phyloP scores from a whole-genome alignment of 2,888 invertebrate genomes.

The Morpho achilles region DNA sequence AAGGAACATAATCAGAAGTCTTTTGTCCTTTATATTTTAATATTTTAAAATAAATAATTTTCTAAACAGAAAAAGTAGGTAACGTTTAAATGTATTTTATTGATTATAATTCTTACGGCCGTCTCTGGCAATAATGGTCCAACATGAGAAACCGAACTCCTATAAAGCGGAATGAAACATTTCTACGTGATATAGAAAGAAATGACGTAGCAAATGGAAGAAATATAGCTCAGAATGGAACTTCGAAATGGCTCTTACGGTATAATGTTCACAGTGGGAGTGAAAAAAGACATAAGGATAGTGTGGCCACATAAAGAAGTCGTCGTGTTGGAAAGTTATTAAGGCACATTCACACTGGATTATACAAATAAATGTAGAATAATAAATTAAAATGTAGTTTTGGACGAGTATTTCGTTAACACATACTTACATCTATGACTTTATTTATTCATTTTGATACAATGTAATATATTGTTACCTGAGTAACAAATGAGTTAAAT shows the following conservation, averaged over 20 bases:
- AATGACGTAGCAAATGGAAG: conserved; percentile 58
- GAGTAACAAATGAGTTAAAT: too few species aligned
- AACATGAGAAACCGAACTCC: conserved; percentile 19
- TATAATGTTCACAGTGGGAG: conserved; percentile 50
- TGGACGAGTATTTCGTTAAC: too few species aligned
- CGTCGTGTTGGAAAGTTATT: conserved; percentile 18
- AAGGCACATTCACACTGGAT: conserved; percentile 6
- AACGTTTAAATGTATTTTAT: background rate
- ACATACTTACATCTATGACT: too few species aligned
- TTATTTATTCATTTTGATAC: too few species aligned
- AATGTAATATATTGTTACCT: too few species aligned
- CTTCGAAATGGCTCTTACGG: conserved; percentile 51
- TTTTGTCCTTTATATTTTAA: too few species aligned
- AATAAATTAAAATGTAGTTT: too few species aligned
- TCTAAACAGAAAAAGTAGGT: background rate
- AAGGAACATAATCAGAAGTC: too few species aligned
- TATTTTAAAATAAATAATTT: too few species aligned
- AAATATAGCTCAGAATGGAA: conserved; percentile 56
- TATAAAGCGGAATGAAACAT: conserved; percentile 24
- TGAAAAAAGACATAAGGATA: conserved; percentile 50
- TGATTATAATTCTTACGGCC: background rate
- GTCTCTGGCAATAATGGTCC: conserved; percentile 2
- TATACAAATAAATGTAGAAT: background rate
- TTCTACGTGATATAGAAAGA: conserved; percentile 40
- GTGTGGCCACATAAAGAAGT: conserved; percentile 33